A percentile compares a stretch with the other conserved stretches of the same genome.
Evolutionary conservation across 1,140 invertebrate genomes (phyloP).

Genomic region (Sarcophaga peregrina): DNA sequence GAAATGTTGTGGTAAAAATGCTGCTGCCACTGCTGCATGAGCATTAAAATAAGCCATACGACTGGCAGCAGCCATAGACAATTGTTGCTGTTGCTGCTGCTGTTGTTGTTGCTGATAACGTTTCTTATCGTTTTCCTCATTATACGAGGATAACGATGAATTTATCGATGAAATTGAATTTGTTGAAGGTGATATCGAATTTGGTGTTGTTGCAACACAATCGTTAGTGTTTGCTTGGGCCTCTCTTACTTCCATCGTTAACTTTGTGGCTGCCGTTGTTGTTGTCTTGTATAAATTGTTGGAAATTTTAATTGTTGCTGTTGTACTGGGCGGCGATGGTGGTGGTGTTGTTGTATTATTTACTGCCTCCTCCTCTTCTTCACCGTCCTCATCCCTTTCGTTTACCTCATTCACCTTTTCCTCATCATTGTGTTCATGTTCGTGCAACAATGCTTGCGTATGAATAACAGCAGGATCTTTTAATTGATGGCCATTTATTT

Average conservation of each 20-base stretch:
- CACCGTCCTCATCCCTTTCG: too few species aligned
- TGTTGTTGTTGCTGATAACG: conserved; percentile 54
- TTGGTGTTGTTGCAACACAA: conserved; percentile 30
- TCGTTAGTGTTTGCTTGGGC: conserved; percentile 37
- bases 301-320: conserved; percentile 3
- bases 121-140: conserved; percentile 40
- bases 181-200: conserved; percentile 28
- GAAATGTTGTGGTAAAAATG: conserved; percentile 79
- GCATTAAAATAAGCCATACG: conserved; percentile 89
- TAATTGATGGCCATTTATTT: neutral
- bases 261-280: conserved; percentile 43
- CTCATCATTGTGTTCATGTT: neutral
- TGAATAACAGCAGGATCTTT: neutral
- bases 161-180: conserved; percentile 33
- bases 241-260: too few species aligned
- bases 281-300: neutral
- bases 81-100: conserved; percentile 67
- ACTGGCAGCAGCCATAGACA: conserved; percentile 77
- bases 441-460: neutral
- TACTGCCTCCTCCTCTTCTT: neutral
- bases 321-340: conserved; percentile 16
- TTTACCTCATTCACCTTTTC: too few species aligned
- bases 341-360: conserved; percentile 41
- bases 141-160: conserved; percentile 4
- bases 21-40: conserved; percentile 86